Conservation (phyloP, 2,888 invertebrate species). For the Nemotelus pantherinus region DNA sequence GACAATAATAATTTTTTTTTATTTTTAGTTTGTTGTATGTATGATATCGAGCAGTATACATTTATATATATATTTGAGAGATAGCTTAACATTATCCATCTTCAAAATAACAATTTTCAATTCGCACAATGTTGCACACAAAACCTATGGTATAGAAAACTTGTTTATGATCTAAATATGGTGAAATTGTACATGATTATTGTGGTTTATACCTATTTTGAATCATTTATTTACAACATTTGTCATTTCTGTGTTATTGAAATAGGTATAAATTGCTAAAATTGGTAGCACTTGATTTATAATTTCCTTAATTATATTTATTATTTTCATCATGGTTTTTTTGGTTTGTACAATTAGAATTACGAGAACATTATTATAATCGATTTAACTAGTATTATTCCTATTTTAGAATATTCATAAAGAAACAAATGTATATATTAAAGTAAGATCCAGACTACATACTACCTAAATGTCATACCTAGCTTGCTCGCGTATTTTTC, state of each 20-base stretch:
- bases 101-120: no score
- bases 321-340: constrained; percentile 18
- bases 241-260: constrained; percentile 14
- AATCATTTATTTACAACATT: constrained; percentile 38
- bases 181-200: background rate
- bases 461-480: no score
- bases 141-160: no score
- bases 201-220: constrained; percentile 42
- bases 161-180: no score
- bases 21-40: no score
- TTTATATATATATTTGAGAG: no score
- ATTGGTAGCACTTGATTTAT: constrained; percentile 44
- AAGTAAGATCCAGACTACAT: no score
- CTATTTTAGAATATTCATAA: background rate
- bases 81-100: no score
- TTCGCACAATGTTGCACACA: no score
- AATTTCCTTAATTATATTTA: constrained; percentile 3
- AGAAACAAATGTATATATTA: no score
- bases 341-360: background rate
- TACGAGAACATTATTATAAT: background rate
- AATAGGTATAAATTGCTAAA: constrained; percentile 44
- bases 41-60: no score
- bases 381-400: background rate
- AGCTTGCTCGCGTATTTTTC: constrained; percentile 1
- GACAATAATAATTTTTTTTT: no score